phyloP scores from a whole-genome alignment of 2,888 invertebrate species.

The Sinelater perroti region DNA sequence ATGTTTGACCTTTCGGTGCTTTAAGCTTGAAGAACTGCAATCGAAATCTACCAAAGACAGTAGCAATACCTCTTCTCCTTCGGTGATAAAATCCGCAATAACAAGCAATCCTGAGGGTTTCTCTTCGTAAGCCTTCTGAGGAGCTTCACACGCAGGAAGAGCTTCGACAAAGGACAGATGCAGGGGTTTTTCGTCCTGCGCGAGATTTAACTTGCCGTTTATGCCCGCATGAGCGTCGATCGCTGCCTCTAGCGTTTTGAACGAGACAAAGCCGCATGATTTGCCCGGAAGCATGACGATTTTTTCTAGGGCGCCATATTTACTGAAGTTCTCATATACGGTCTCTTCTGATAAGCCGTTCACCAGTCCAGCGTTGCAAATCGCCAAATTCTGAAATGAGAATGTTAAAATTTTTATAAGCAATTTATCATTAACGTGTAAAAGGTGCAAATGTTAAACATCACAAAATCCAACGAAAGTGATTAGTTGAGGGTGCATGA shows the following conservation, averaged over 20 bases:
- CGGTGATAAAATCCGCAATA: conserved; percentile 75
- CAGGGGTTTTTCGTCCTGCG: conserved; percentile 68
- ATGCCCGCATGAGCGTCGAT: conserved; percentile 65
- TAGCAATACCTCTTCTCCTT: conserved; percentile 72
- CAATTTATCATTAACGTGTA: no score
- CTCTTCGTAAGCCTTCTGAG: conserved; percentile 1
- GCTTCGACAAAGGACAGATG: conserved; percentile 72
- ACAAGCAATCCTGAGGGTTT: conserved; percentile 75
- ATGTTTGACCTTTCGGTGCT: conserved; percentile 87
- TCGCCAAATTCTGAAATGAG: conserved; percentile 68
- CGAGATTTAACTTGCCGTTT: conserved; percentile 69
- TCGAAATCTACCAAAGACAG: conserved; percentile 65
- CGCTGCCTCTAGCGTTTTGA: conserved; percentile 64
- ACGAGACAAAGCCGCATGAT: conserved; percentile 82
- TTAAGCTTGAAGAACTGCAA: conserved; percentile 64
- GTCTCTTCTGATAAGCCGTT: conserved; percentile 77
- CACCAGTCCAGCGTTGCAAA: conserved; percentile 89
- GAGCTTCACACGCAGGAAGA: conserved; percentile 43
- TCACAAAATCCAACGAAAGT: no score
- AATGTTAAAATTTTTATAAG: no score
- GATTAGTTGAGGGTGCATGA: no score
- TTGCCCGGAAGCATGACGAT: conserved; percentile 80
- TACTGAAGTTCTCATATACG: conserved; percentile 65
- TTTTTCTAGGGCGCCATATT: conserved; percentile 66
- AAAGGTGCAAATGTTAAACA: no score